Evolutionary conservation across 2,888 invertebrate genomes (phyloP), one percentile per base, ranked within the genome.

Genomic region (Xestia rhomboidea): DNA sequence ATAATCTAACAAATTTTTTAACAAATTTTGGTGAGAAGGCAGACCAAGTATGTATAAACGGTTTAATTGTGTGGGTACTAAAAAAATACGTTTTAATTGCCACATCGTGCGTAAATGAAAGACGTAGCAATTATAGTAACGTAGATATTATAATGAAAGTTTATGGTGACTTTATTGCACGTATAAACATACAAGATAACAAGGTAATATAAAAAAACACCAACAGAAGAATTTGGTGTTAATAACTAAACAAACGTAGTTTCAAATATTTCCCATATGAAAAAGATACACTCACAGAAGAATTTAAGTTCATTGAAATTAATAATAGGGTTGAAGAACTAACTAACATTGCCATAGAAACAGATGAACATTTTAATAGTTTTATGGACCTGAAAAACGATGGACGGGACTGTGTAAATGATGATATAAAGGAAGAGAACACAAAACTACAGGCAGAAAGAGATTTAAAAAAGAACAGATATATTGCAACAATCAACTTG

Each of bases 61-160:
- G 63, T 73, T 67, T 76, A 80, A 79, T 84, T 74, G 63, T 76
- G 41, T 68, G 34, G 15, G 10, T 27, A 71, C 21, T 68, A 64
- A 68, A 82, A 77, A 54, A n/a, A 54, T 27, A 68, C 24, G 7
- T 34, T 73, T 63, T 75, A 54, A 71, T 68, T 24, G 51, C 7
- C 34, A 44, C 51, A 11, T 34, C 49, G 78, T 82, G 71, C 46
- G 66, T 82, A 67, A 71, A 72, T 62, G 30, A 72, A 73, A 81
- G 21, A 68, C 41, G 8, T 54, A 57, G 38, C 21, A 71, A 51
- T 71, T 64, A 75, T 74, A 51, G 51, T 74, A 71, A 71, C 51
- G 62, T 51, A 63, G 57, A 57, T 68, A 49, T 68, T 63, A 24
- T 63, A 79, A 74, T 79, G 34, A 63, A 67, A 27, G 27, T 21